These are phyloP conservation scores for Dryobates pubescens DNA, from an alignment of 2,797 vertebrate genomes.

Conservation along the genomic window DNA sequence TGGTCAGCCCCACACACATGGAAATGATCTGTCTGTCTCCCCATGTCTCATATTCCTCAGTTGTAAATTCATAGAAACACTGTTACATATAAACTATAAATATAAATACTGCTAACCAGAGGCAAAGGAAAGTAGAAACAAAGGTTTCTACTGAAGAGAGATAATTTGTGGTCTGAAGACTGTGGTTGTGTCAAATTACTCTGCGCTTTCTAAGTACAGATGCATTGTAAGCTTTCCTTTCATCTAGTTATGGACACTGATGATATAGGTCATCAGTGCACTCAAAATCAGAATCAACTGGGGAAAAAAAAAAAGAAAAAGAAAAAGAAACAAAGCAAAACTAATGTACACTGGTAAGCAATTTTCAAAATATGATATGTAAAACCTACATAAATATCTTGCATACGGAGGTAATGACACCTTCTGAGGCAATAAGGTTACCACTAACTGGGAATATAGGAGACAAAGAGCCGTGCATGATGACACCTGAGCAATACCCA, in stretches of 20 bases:
- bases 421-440: background rate
- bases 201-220: background rate
- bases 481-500: fast-evolving
- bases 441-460: background rate
- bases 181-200: background rate
- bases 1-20: background rate
- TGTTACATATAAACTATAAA: background rate
- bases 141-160: background rate
- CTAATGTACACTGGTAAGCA: background rate
- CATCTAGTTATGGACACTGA: background rate
- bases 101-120: background rate
- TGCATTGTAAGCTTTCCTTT: background rate
- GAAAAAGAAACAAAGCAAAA: background rate
- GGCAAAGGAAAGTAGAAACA: background rate
- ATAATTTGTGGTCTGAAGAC: background rate
- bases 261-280: background rate
- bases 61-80: background rate
- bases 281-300: background rate
- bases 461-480: fast-evolving
- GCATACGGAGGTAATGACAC: background rate
- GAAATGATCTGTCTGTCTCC: background rate
- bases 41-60: background rate
- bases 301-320: background rate
- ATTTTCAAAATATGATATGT: background rate
- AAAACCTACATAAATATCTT: background rate